These are phyloP conservation scores for Mesoclemmys tuberculata DNA, from an alignment of 2,113 vertebrate genomes.

Conservation along the genomic window DNA sequence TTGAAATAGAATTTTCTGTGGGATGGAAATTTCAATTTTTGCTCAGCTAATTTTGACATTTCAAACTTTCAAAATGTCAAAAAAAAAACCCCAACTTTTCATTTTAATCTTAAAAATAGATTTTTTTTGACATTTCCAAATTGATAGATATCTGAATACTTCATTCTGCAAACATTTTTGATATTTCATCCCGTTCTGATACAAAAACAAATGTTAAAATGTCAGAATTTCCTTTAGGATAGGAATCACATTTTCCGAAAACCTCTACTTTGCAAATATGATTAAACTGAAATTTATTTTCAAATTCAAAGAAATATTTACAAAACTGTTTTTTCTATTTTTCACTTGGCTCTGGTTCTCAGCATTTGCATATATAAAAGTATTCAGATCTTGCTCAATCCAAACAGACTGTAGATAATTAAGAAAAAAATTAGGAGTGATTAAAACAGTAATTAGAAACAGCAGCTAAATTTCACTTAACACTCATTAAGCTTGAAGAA, in stretches of 20 bases:
- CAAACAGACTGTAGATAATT: neutral
- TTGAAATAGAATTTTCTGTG: neutral
- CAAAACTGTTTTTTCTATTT: neutral
- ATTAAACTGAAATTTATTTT: neutral
- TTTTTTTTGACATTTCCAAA: neutral
- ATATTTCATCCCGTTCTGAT: neutral
- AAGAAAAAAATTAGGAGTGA: neutral
- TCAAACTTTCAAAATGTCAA: neutral
- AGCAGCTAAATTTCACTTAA: neutral
- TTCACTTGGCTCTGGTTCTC: neutral
- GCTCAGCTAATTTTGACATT: neutral
- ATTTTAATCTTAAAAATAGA: neutral
- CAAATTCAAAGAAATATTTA: neutral
- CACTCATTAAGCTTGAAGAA: slow-evolving; percentile 35
- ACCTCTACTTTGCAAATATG: neutral
- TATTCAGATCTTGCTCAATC: neutral
- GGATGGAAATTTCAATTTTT: neutral
- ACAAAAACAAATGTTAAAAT: neutral
- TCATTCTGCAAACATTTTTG: neutral
- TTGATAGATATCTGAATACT: neutral
- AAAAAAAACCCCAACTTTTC: neutral
- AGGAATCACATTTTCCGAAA: neutral
- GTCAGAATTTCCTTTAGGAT: neutral
- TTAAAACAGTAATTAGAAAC: slow-evolving; percentile 24
- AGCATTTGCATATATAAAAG: neutral